phyloP scores from a whole-genome alignment of 2,797 vertebrate species.

The Uromys caudimaculatus region DNA sequence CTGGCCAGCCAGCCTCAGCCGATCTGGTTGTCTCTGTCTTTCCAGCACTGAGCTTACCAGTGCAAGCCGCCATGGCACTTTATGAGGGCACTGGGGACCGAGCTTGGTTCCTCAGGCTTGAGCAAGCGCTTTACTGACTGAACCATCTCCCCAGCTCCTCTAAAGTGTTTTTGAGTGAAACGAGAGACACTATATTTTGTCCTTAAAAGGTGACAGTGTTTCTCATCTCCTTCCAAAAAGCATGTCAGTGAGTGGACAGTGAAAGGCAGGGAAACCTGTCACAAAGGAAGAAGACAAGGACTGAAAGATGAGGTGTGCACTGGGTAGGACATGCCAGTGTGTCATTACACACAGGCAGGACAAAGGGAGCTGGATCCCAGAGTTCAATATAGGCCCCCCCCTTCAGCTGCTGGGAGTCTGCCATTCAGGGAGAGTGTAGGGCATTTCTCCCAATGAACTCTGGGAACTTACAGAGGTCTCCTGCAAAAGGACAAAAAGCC shows the following conservation, averaged over 20 bases:
- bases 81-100: neutral
- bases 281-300: neutral
- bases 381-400: neutral
- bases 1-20: neutral
- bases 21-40: neutral
- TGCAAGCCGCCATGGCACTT: neutral
- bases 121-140: neutral
- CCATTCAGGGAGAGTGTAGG: neutral
- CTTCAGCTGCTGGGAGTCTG: neutral
- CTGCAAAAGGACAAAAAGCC: neutral
- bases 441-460: neutral
- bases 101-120: neutral
- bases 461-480: neutral
- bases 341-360: neutral
- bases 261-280: conserved; percentile 10
- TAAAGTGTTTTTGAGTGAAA: neutral
- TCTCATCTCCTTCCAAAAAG: conserved; percentile 8
- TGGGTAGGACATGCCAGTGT: neutral
- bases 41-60: too few species aligned
- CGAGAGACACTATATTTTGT: neutral
- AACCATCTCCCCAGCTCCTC: neutral
- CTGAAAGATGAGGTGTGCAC: neutral
- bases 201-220: conserved; percentile 7
- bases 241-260: conserved; percentile 1
- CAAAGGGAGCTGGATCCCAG: neutral